These are phyloP conservation scores for Callyntrura guangdongensis DNA, from an alignment of 2,888 invertebrate species.

Conservation along the genomic window DNA sequence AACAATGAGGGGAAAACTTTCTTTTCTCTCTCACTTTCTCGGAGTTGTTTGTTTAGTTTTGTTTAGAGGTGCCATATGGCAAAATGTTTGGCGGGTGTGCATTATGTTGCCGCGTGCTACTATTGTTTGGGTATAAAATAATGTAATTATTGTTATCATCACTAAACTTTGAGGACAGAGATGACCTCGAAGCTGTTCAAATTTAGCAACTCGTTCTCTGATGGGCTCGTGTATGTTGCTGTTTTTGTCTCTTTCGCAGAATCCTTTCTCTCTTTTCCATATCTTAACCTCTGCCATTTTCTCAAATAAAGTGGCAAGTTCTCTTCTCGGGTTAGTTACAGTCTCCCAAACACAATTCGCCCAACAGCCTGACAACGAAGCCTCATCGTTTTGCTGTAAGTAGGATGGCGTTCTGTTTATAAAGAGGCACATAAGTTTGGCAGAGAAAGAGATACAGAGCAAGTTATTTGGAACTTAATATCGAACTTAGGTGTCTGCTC, in stretches of 20 bases:
- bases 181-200: slow-evolving; percentile 18
- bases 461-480: no score
- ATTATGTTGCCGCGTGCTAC: neutral
- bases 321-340: neutral
- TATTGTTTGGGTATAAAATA: no score
- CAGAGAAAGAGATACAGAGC: no score
- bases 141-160: slow-evolving; percentile 38
- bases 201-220: no score
- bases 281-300: neutral
- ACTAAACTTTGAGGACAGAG: no score
- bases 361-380: neutral
- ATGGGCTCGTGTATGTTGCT: neutral
- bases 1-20: neutral
- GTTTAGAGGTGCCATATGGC: neutral
- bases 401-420: neutral
- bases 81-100: slow-evolving; percentile 14
- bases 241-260: neutral
- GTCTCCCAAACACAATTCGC: neutral
- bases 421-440: no score
- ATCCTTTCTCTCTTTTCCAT: no score
- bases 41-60: neutral
- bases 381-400: neutral
- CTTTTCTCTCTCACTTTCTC: neutral
- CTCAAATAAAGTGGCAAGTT: slow-evolving; percentile 36
- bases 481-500: no score